phyloP scores from a whole-genome alignment of 2,797 vertebrate genomes.

The Sandelia bainsii region DNA sequence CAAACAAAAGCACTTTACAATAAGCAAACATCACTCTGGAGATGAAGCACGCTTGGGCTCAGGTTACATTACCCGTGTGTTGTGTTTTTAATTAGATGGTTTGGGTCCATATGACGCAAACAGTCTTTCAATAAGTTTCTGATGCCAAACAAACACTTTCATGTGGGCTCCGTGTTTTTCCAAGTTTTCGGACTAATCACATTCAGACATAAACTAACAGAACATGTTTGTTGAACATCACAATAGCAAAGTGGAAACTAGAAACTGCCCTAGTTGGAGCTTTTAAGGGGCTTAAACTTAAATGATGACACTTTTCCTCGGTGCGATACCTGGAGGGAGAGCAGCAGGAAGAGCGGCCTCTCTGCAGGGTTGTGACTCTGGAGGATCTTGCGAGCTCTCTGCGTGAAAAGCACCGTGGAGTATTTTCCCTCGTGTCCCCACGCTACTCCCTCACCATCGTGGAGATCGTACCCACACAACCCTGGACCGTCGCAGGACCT shows the following conservation, averaged over 20 bases:
- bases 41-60: too few species aligned
- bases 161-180: slow-evolving; percentile 10
- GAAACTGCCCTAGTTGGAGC: too few species aligned
- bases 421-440: slow-evolving; percentile 94
- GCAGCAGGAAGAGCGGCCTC: slow-evolving; percentile 92
- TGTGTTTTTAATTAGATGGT: slow-evolving; percentile 20
- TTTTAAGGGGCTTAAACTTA: too few species aligned
- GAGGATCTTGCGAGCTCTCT: slow-evolving; percentile 92
- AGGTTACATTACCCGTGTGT: not conserved
- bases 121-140: slow-evolving; percentile 7
- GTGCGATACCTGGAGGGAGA: slow-evolving; percentile 88
- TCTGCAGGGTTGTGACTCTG: slow-evolving; percentile 83
- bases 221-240: not conserved
- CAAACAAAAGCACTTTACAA: not conserved
- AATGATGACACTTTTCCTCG: too few species aligned
- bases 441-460: slow-evolving; percentile 91
- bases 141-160: slow-evolving; percentile 31
- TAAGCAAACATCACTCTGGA: too few species aligned
- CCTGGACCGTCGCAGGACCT: slow-evolving; percentile 94
- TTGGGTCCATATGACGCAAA: not conserved
- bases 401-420: slow-evolving; percentile 93
- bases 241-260: too few species aligned
- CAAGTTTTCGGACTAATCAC: not conserved
- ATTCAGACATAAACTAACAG: slow-evolving; percentile 15
- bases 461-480: slow-evolving; percentile 93